Conservation (phyloP, 30 jellyfish, hydroid and myxozoan species). For the Aurelia sp. region DNA sequence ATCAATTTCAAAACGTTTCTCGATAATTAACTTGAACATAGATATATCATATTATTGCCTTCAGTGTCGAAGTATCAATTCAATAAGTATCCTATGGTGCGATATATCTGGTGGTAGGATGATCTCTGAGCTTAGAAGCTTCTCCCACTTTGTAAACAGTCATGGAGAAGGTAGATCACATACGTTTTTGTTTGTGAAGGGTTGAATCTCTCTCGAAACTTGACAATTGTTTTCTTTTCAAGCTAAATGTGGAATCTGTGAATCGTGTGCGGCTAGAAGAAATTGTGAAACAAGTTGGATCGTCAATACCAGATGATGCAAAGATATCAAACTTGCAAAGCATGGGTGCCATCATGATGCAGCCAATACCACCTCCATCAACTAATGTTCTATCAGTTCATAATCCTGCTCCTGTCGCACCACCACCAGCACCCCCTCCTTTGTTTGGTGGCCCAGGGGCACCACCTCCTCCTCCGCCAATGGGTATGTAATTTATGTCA, state of each 20-base stretch:
- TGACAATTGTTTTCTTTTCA: conserved; percentile 1
- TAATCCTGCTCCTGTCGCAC: conserved; percentile 53
- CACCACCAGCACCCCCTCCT: conserved; percentile 90
- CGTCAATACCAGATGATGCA: conserved; percentile 98
- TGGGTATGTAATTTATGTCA: conserved; percentile 47
- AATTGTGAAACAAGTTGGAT: conserved; percentile 94
- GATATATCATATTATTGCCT: no score
- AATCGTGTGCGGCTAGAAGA: conserved; percentile 87
- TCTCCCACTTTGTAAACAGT: no score
- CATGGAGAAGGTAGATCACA: no score
- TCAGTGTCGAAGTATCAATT: no score
- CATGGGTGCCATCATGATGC: conserved; percentile 86
- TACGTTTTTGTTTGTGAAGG: no score
- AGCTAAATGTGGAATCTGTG: conserved; percentile 83
- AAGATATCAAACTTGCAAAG: conserved; percentile 92
- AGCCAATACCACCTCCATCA: conserved; percentile 75
- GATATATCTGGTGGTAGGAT: no score
- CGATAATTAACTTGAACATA: no score
- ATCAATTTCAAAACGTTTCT: no score
- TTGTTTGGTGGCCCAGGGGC: conserved; percentile 80
- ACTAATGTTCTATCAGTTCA: conserved; percentile 59
- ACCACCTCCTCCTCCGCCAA: conserved; percentile 88
- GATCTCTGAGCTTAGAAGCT: no score
- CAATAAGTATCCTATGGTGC: no score
- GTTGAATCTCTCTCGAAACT: neutral